These are phyloP conservation scores for Onthophagus taurus DNA, from an alignment of 1,140 invertebrate species.

Conservation along the genomic window DNA sequence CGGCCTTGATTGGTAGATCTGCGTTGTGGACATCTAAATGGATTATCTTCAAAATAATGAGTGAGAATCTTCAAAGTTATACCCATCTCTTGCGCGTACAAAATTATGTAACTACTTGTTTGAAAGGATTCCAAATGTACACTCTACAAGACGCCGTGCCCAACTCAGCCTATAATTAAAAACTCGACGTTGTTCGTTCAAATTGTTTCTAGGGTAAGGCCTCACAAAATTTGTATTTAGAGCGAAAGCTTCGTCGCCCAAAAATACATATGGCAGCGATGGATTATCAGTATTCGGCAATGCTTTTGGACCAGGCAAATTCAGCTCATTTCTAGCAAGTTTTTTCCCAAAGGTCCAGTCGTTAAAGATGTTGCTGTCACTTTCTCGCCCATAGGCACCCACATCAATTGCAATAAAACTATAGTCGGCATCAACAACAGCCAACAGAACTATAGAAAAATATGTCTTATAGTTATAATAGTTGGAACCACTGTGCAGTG, in stretches of 20 bases:
- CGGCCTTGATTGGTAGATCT: too few relatives aligned
- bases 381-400: conserved; percentile 36
- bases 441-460: conserved; percentile 41
- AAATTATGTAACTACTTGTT: too few relatives aligned
- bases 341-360: conserved; percentile 8
- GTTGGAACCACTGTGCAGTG: conserved; percentile 29
- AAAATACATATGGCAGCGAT: conserved; percentile 22
- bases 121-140: too few relatives aligned
- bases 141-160: too few relatives aligned
- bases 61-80: too few relatives aligned
- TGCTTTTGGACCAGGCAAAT: background rate
- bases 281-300: conserved; percentile 7
- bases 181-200: too few relatives aligned
- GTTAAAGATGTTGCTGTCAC: conserved; percentile 32
- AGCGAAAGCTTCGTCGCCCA: conserved; percentile 28
- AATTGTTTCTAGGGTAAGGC: conserved; percentile 18
- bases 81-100: too few relatives aligned
- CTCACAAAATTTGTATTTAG: conserved; percentile 27
- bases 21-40: too few relatives aligned
- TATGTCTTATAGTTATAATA: conserved; percentile 34
- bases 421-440: conserved; percentile 40
- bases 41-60: too few relatives aligned
- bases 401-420: conserved; percentile 40
- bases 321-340: background rate
- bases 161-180: too few relatives aligned